phyloP scores from a whole-genome alignment of 1,140 invertebrate genomes.

The Pantala flavescens region DNA sequence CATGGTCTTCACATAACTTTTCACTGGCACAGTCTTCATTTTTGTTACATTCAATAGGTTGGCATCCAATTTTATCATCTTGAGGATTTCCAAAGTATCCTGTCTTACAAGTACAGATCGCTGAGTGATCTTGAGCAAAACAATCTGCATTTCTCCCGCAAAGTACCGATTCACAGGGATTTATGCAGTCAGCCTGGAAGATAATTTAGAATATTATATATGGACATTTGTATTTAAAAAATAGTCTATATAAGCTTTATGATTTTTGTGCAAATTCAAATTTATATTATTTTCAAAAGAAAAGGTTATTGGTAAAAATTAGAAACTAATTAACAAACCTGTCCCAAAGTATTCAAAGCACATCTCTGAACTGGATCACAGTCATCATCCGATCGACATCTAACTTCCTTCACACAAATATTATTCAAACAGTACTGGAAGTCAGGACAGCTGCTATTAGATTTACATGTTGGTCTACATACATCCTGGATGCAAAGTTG shows the following conservation, averaged over 20 bases:
- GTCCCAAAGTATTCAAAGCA: slow-evolving; percentile 51
- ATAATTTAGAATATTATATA: background rate
- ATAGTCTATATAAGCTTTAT: background rate
- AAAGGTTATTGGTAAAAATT: background rate
- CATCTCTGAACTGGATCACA: slow-evolving; percentile 59
- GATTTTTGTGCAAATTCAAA: background rate
- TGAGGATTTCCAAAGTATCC: slow-evolving; percentile 71
- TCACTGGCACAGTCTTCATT: slow-evolving; percentile 66
- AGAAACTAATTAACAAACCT: slow-evolving; percentile 27
- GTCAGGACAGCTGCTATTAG: slow-evolving; percentile 64
- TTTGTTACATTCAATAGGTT: slow-evolving; percentile 59
- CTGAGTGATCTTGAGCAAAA: slow-evolving; percentile 51
- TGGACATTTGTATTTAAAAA: background rate
- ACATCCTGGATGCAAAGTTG: slow-evolving; percentile 68
- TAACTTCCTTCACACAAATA: slow-evolving; percentile 68
- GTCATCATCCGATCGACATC: slow-evolving; percentile 56
- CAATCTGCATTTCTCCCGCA: slow-evolving; percentile 77
- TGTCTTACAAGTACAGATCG: slow-evolving; percentile 61
- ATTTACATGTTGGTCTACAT: slow-evolving; percentile 67
- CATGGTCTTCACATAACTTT: slow-evolving; percentile 66
- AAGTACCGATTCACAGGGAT: slow-evolving; percentile 55
- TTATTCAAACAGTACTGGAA: slow-evolving; percentile 71
- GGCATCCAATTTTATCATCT: slow-evolving; percentile 57
- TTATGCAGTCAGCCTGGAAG: slow-evolving; percentile 51
- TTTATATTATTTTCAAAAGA: background rate